Evolutionary conservation across 2,113 vertebrate species (phyloP).

Genomic region (Bubo blakistoni): DNA sequence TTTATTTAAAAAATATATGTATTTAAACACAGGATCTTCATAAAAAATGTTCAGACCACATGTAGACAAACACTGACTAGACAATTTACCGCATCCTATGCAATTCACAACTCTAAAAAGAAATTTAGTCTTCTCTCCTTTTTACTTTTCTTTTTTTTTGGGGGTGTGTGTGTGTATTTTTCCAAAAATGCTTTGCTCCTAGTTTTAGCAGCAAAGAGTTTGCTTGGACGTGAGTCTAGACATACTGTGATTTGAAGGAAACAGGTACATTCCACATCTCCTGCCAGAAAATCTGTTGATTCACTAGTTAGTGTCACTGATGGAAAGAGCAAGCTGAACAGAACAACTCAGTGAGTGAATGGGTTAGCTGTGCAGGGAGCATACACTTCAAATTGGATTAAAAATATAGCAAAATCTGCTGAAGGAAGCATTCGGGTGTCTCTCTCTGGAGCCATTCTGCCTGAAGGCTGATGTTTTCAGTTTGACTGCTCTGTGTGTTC

Average conservation of each 20-base stretch:
- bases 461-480: neutral
- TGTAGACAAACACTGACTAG: conserved; percentile 72
- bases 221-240: conserved; percentile 60
- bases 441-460: neutral
- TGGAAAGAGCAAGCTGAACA: neutral
- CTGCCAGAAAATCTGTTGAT: conserved; percentile 9
- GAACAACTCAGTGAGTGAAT: neutral
- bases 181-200: conserved; percentile 8
- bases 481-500: fast-evolving
- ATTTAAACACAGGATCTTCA: conserved; percentile 66
- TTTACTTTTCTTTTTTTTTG: conserved; percentile 9
- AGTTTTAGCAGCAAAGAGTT: conserved; percentile 43
- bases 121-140: conserved; percentile 12
- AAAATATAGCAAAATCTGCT: neutral
- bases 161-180: neutral
- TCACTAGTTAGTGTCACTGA: neutral
- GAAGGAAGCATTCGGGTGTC: neutral
- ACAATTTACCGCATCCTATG: conserved; percentile 61
- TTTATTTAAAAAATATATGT: conserved; percentile 69
- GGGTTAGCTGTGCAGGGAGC: neutral
- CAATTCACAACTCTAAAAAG: conserved; percentile 68
- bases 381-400: neutral
- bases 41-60: conserved; percentile 69
- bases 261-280: conserved; percentile 11
- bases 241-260: conserved; percentile 42